phyloP scores from a whole-genome alignment of 2,888 invertebrate species.

The Allophyes oxyacanthae region DNA sequence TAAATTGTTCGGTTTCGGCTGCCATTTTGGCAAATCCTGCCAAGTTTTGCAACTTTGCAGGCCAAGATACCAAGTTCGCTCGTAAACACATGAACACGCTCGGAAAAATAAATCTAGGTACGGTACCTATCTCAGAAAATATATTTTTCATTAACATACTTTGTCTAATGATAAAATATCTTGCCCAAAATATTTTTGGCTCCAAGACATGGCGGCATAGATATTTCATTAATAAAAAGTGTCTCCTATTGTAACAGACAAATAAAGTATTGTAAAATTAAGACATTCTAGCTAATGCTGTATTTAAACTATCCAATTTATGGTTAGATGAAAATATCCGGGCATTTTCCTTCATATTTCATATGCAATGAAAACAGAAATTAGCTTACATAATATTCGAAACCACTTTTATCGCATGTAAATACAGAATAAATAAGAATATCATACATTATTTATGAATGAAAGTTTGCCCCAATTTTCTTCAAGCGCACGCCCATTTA shows the following conservation, averaged over 20 bases:
- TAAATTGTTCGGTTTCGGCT: conserved; percentile 37
- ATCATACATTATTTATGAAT: conserved; percentile 58
- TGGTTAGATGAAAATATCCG: too few species aligned
- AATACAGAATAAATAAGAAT: conserved; percentile 50
- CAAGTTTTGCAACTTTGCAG: conserved; percentile 21
- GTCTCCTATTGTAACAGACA: neutral
- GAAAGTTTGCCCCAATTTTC: conserved; percentile 49
- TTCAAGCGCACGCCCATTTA: conserved; percentile 34
- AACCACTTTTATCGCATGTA: conserved; percentile 30
- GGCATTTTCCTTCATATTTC: neutral
- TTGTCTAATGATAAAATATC: conserved; percentile 7
- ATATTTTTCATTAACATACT: conserved; percentile 22
- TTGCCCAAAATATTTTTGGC: conserved; percentile 3
- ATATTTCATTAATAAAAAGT: conserved; percentile 11
- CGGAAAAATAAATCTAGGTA: conserved; percentile 19
- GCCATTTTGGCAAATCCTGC: conserved; percentile 21
- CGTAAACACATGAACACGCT: conserved; percentile 41
- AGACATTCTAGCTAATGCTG: too few species aligned
- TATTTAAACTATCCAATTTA: too few species aligned
- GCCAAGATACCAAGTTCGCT: conserved; percentile 36
- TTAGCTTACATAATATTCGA: conserved; percentile 25
- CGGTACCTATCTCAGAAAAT: conserved; percentile 3
- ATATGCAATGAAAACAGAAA: conserved; percentile 23
- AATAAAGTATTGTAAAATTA: neutral
- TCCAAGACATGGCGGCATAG: neutral